Base-by-base conservation (phyloP, 2,797 vertebrate species). In the Myiotriccus ornatus region DNA sequence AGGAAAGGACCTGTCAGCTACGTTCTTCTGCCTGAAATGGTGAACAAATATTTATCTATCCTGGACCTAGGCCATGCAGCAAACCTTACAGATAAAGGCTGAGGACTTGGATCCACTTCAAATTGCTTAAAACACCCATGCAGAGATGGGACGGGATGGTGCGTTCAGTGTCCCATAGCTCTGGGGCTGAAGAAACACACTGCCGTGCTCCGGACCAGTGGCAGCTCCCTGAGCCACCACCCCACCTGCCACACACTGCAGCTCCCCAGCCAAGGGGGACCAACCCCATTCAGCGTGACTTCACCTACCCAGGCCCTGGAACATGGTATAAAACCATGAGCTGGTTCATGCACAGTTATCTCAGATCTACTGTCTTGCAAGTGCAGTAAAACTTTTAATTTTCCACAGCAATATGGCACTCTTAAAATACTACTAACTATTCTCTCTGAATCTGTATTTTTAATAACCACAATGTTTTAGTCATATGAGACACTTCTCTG, bases 271-370 rank as follows among this genome's bases (percentile, higher is more conserved):
- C 46, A 57, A 18, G 8, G 11, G 30, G 9, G 9, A 53, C 46
- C 2, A 9, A 27, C 28, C 15, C 43, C 2, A 0, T 4, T 49
- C 0, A 0, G 44, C 19, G 44, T 73, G 46, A 46, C 30, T 39
- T 63, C 7, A 68, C 39, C 19, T 18, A 44, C n/a, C 47, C 25
- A n/a, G 14, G 27, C 24, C 30, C 25, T 6, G 14, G 55, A n/a
- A 9, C 39, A n/a, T 4, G 12, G 62, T 11, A 56, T 17, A 39
- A 82, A 84, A 15, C 4, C 75, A 35, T 39, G 20, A 76, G 70
- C 0, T 21, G 4, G 37, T 8, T 82, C 53, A 24, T 12, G 27
- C 49, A 37, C 64, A 71, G 19, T 14, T 30, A 39, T 49, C 24
- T 68, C 41, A 22, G 28, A 18, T 24, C 17, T 67, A 28, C 18